Evolutionary conservation across 2,797 vertebrate genomes (phyloP).

Genomic region (Muscicapa striata): DNA sequence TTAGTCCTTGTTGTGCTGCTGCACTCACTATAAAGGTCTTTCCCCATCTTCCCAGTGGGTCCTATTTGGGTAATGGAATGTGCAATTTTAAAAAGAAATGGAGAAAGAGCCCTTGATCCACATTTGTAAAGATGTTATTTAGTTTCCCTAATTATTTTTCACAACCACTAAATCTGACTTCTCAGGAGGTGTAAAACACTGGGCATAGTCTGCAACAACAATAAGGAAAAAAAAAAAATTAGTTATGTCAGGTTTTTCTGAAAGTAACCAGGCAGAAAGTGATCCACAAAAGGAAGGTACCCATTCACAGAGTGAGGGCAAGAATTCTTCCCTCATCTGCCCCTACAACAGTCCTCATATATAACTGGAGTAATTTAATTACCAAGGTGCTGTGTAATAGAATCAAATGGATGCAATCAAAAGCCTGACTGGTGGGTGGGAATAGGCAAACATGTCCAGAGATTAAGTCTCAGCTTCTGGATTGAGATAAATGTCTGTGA

Average conservation of each 20-base stretch:
- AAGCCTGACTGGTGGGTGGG: background rate
- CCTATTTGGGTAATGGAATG: background rate
- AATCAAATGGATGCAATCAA: background rate
- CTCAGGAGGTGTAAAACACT: background rate
- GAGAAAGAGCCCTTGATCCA: background rate
- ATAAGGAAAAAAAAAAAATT: background rate
- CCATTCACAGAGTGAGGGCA: background rate
- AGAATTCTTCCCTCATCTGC: background rate
- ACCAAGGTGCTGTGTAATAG: no score
- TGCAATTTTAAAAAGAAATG: background rate
- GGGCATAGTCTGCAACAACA: background rate
- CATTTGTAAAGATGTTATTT: background rate
- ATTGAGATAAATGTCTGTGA: background rate
- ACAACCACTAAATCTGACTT: background rate
- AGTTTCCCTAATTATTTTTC: background rate
- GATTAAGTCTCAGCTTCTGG: background rate
- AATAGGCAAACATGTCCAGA: background rate
- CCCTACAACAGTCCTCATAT: background rate
- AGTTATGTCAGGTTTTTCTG: background rate
- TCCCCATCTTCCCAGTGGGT: accelerated
- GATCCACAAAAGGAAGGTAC: background rate
- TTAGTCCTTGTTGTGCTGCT: accelerated
- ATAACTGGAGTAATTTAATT: background rate
- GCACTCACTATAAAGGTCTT: background rate
- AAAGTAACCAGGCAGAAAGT: background rate